Evolutionary conservation across 2,888 invertebrate genomes (phyloP).

Genomic region (Rhyacophila evoluta): DNA sequence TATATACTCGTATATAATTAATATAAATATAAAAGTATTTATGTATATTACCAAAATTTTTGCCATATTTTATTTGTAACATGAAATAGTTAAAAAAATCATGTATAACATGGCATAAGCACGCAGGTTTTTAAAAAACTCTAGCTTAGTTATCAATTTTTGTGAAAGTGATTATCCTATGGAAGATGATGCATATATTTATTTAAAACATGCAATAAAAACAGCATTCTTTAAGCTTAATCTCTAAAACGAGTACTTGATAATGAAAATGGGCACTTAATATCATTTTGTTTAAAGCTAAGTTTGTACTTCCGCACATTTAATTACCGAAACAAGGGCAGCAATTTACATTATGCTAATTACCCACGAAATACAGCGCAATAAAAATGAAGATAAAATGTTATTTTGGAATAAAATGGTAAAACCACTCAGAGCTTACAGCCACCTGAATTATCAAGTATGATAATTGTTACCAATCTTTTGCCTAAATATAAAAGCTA

Average conservation of each 20-base stretch:
- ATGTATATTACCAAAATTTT: too few relatives aligned
- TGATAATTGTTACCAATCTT: not conserved
- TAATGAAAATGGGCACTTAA: constrained; percentile 15
- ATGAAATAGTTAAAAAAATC: too few relatives aligned
- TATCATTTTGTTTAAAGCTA: not conserved
- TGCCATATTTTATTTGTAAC: too few relatives aligned
- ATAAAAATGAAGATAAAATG: constrained; percentile 19
- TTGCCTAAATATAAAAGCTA: not conserved
- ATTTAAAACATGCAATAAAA: not conserved
- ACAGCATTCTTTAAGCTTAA: not conserved
- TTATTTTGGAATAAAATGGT: not conserved
- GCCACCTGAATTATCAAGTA: not conserved
- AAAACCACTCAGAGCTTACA: not conserved
- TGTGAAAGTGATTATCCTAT: too few relatives aligned
- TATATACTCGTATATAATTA: too few relatives aligned
- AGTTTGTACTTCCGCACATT: not conserved
- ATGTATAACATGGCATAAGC: too few relatives aligned
- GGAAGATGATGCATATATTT: too few relatives aligned
- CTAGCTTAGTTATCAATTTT: too few relatives aligned
- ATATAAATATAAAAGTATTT: too few relatives aligned
- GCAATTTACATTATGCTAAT: constrained; percentile 15
- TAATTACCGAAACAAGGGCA: not conserved
- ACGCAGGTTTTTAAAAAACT: too few relatives aligned
- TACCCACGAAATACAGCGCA: not conserved
- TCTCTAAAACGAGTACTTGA: not conserved